Conservation (phyloP, 2,113 vertebrate species). For the Percina caprodes region DNA sequence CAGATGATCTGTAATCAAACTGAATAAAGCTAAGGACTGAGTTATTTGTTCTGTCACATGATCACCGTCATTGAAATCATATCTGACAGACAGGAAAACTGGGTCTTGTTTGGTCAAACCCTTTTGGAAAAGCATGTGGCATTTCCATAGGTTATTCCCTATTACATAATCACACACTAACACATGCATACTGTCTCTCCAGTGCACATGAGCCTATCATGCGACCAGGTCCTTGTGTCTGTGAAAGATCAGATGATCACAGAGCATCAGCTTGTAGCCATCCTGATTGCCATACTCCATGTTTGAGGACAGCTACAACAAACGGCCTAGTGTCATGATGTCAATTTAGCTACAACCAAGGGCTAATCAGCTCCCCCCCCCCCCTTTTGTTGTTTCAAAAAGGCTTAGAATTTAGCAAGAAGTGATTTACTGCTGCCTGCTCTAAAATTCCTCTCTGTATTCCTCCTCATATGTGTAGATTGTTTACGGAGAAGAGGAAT, state of each 20-base stretch:
- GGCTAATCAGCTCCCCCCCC: constrained; percentile 60
- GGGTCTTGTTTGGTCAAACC: constrained; percentile 35
- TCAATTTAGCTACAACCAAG: constrained; percentile 63
- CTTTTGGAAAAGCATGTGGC: constrained; percentile 23
- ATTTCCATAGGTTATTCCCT: constrained; percentile 35
- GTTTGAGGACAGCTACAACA: constrained; percentile 65
- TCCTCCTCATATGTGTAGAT: constrained; percentile 80
- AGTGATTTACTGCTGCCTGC: constrained; percentile 69
- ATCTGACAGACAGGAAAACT: constrained; percentile 49
- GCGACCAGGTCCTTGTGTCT: constrained; percentile 63
- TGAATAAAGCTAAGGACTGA: constrained; percentile 32
- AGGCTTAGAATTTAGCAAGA: constrained; percentile 73
- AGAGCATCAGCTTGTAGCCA: constrained; percentile 53
- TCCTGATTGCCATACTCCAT: constrained; percentile 53
- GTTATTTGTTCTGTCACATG: constrained; percentile 46
- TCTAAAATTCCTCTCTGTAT: constrained; percentile 77
- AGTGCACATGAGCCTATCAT: constrained; percentile 62
- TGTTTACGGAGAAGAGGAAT: constrained; percentile 86
- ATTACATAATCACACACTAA: background rate
- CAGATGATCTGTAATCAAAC: constrained; percentile 23
- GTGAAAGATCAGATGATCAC: constrained; percentile 72
- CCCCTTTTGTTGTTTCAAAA: constrained; percentile 66
- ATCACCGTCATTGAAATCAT: constrained; percentile 34
- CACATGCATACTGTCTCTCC: constrained; percentile 27
- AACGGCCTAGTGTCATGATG: constrained; percentile 70